Evolutionary conservation across 2,888 invertebrate species (phyloP), one percentile per base, ranked within the genome.

Genomic region (Drosophila macrothrix): DNA sequence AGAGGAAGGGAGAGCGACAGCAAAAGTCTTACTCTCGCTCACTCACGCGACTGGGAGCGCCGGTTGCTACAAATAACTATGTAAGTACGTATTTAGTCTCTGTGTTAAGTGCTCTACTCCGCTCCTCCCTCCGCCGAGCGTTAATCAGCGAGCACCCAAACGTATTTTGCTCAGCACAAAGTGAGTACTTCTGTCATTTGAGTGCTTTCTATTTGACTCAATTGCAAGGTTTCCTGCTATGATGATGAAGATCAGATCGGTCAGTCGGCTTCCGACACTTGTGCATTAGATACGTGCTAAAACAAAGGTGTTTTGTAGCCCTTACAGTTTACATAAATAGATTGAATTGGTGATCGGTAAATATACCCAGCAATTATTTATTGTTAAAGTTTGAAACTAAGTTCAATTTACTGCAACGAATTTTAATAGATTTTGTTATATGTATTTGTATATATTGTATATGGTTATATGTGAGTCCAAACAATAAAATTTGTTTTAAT

Each of bases 191-290:
- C 37, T 37, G 55, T 25, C 28, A 33, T 33, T 64, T 60, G 78
- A 80, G 82, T 68, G 70, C 19, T 67, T 74, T 71, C 35, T 16
- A 25, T 46, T 46, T 16, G 53, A 61, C 77, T 78, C 65, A 62
- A 67, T 33, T 65, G 14, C 28, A n/a, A 55, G 29, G 25, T 37
- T 22, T 62, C 29, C 53, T 39, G n/a, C 39, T 28, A 31, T 59
- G 49, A 43, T 54, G 43, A 39, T 66, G 49, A 39, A 60, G 74
- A 62, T 68, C 76, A 52, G 66, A 56, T 28, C 4, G 10, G 46
- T 7, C 25, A 66, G 56, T 31, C 7, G 10, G n/a, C 1, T 4
- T 2, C n/a, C 19, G 41, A 25, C n/a, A 54, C 72, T 80, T 72
- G 54, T 79, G 62, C 56, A 46, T 60, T 55, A 28, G 53, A 53